Evolutionary conservation across 2,113 vertebrate genomes (phyloP).

Genomic region (Crotalus tigris): DNA sequence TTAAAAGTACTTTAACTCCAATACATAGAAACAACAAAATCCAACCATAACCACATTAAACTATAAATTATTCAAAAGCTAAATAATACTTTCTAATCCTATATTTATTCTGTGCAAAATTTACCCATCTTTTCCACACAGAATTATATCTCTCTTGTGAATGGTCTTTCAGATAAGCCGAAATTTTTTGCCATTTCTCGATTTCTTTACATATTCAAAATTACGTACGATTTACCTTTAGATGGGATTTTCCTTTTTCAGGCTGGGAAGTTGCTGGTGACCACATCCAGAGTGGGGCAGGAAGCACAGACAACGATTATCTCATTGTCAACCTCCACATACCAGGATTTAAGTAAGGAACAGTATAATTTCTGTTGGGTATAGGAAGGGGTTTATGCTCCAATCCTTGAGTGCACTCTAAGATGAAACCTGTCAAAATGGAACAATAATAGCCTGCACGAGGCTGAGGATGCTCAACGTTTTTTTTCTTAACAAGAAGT

Average conservation of each 20-base stretch:
- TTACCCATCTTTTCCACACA: too few relatives aligned
- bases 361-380: not conserved
- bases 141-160: too few relatives aligned
- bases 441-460: not conserved
- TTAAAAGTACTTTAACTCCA: too few relatives aligned
- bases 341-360: slow-evolving; percentile 92
- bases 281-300: slow-evolving; percentile 87
- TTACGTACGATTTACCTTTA: not conserved
- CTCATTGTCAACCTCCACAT: slow-evolving; percentile 93
- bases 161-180: too few relatives aligned
- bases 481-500: not conserved
- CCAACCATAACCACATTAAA: too few relatives aligned
- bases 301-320: slow-evolving; percentile 95
- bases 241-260: slow-evolving; percentile 44
- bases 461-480: not conserved
- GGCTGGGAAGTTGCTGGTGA: slow-evolving; percentile 96
- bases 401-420: not conserved
- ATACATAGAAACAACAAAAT: too few relatives aligned
- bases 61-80: too few relatives aligned
- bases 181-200: not conserved
- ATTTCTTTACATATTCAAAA: slow-evolving; percentile 15
- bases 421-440: not conserved
- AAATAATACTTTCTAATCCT: too few relatives aligned
- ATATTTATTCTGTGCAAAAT: too few relatives aligned
- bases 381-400: not conserved